Evolutionary conservation across 1,140 invertebrate species (phyloP).

Genomic region (Anastrepha ludens): DNA sequence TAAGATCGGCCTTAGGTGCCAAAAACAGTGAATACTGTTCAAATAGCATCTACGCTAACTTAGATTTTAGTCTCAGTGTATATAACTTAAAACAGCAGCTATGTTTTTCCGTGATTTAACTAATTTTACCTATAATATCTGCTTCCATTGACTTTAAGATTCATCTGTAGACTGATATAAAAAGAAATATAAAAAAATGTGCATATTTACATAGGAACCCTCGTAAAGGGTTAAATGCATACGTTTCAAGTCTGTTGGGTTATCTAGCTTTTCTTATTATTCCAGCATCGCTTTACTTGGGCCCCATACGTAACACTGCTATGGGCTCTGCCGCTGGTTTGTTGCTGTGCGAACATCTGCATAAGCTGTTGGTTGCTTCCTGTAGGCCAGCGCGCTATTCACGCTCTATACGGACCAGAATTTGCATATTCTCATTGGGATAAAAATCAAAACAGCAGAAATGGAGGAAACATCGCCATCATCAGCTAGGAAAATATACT

Average conservation of each 20-base stretch:
- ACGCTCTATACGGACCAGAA: not conserved
- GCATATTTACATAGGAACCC: too few species aligned
- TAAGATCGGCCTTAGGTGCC: too few species aligned
- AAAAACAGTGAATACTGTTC: too few species aligned
- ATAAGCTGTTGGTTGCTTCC: conserved; percentile 4
- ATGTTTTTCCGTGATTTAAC: too few species aligned
- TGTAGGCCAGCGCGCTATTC: not conserved
- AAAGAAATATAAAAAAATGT: too few species aligned
- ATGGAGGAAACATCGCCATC: not conserved
- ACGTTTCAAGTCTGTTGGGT: not conserved
- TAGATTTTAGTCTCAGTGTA: too few species aligned
- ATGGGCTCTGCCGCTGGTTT: not conserved
- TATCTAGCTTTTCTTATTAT: not conserved
- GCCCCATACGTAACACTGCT: not conserved
- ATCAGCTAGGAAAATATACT: conserved; percentile 31
- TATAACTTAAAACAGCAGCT: too few species aligned
- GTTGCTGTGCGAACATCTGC: not conserved
- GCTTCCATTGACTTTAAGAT: too few species aligned
- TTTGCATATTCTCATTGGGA: conserved; percentile 45
- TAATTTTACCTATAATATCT: too few species aligned
- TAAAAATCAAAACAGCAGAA: conserved; percentile 26
- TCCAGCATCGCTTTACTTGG: not conserved
- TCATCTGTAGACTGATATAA: too few species aligned
- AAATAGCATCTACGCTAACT: too few species aligned
- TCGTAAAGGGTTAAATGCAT: too few species aligned